Base-by-base conservation (phyloP, 2,888 invertebrate species). In the Periphyllus acericola region DNA sequence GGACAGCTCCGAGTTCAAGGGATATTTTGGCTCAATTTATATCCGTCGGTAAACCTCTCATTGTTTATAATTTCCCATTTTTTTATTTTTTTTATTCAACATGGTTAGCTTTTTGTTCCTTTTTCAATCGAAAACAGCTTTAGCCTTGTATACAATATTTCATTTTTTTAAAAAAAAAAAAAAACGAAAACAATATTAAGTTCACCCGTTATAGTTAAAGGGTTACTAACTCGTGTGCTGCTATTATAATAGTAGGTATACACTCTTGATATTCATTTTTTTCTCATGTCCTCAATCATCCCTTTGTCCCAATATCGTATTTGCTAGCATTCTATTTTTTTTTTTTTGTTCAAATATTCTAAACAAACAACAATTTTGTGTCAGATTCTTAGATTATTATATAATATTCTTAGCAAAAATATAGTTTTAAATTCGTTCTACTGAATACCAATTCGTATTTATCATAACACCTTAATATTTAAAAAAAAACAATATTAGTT, bases 1-100 rank as follows among this genome's bases (percentile, higher is more conserved):
- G 66, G 85, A 79, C 79, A 80, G 78, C 79, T 72, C 36, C 21
- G 46, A 71, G 86, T 86, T 66, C 60, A 36, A 80, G 79, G 79
- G 71, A 86, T 85, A 79, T 86, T 86, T 86, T 55, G 29, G 86
- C 55, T 79, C 86, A 86, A 86, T 86, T 80, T 86, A 86, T 86
- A 86, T 86, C 78, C 78, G 40, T 36, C 55, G 36, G 79, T 72
- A 71, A 79, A 80, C 72, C 86, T 52, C 55, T 78, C 86, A 86
- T 86, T 86, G 86, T 86, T 86, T 72, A 80, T 86, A 55, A 78
- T 86, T 85, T 66, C 46, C 46, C 78, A 52, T 84, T 84, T 60
- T n/a, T 29, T 36, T 14, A n/a, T 75, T 40, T 52, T 55, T 83
- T 60, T 74, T 76, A 34, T 84, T 66, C 85, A 46, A 68, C 85